phyloP scores from a whole-genome alignment of 2,888 invertebrate genomes.

The Caenorhabditis wallacei region DNA sequence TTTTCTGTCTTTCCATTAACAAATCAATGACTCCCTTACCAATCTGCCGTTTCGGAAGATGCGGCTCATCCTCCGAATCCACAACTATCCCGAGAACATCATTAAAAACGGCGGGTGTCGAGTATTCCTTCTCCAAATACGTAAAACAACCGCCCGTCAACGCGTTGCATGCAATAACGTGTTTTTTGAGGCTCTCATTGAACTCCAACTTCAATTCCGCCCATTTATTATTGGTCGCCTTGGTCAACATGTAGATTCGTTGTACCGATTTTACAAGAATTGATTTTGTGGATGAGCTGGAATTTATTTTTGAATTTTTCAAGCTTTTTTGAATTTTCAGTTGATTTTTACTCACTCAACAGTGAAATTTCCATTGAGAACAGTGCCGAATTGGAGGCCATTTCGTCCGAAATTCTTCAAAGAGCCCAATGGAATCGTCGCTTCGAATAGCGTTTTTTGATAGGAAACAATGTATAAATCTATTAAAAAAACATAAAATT shows the following conservation, averaged over 20 bases:
- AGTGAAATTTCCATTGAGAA: slow-evolving; percentile 36
- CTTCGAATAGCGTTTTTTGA: slow-evolving; percentile 34
- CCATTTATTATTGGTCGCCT: slow-evolving; percentile 43
- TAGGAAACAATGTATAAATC: slow-evolving; percentile 34
- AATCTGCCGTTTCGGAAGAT: slow-evolving; percentile 45
- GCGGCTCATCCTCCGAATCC: slow-evolving; percentile 11
- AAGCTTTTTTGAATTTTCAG: neutral
- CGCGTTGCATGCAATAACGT: slow-evolving; percentile 54
- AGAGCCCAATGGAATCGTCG: slow-evolving; percentile 28
- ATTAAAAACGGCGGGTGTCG: slow-evolving; percentile 46
- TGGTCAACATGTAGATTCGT: slow-evolving; percentile 43
- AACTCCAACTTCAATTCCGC: slow-evolving; percentile 42
- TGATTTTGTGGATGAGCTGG: slow-evolving; percentile 18
- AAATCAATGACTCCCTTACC: no score
- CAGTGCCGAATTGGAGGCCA: slow-evolving; percentile 40
- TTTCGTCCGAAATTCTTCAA: slow-evolving; percentile 46
- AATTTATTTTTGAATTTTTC: slow-evolving; percentile 9
- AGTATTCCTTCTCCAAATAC: slow-evolving; percentile 39
- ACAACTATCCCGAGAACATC: slow-evolving; percentile 49
- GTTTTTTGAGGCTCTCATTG: slow-evolving; percentile 29
- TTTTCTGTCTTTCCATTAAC: no score
- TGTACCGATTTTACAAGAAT: slow-evolving; percentile 37
- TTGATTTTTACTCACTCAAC: slow-evolving; percentile 13
- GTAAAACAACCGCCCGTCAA: slow-evolving; percentile 60
- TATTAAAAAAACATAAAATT: slow-evolving; percentile 32